Percentiles rank a stretch among this genome's conserved stretches.
Evolutionary conservation across 1,140 invertebrate genomes (phyloP).

Genomic region (Globodera ellingtonae): DNA sequence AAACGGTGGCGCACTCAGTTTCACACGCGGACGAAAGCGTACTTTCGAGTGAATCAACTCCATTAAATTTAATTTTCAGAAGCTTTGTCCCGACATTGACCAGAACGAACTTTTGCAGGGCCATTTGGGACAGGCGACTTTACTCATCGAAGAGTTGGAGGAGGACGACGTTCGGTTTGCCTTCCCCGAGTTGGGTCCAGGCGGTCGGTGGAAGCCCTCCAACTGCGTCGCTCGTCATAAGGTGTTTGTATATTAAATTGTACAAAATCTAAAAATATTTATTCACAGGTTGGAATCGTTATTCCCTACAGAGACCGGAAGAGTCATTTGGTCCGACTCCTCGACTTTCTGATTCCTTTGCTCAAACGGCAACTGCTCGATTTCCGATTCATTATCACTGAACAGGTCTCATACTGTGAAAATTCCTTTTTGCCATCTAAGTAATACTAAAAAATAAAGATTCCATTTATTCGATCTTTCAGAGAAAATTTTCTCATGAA

Average conservation of each 20-base stretch:
- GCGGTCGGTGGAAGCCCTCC: constrained; percentile 56
- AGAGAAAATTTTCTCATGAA: too few relatives aligned
- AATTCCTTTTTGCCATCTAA: too few relatives aligned
- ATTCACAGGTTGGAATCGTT: constrained; percentile 75
- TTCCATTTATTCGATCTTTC: too few relatives aligned
- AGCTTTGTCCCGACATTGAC: constrained; percentile 37
- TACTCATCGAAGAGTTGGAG: constrained; percentile 58
- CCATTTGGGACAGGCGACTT: constrained; percentile 48
- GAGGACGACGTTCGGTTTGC: constrained; percentile 49
- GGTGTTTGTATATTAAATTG: constrained; percentile 3
- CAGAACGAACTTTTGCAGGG: constrained; percentile 33
- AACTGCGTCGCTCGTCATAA: constrained; percentile 52
- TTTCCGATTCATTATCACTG: constrained; percentile 65
- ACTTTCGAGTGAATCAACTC: neutral
- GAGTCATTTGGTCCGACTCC: constrained; percentile 73
- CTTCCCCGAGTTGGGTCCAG: constrained; percentile 55
- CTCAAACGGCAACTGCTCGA: constrained; percentile 76
- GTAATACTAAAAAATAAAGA: too few relatives aligned
- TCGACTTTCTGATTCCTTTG: constrained; percentile 83
- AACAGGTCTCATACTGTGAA: constrained; percentile 50
- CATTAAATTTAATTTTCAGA: neutral
- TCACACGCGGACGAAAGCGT: neutral
- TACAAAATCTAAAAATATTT: constrained; percentile 12
- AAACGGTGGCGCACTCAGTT: neutral
- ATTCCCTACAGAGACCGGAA: constrained; percentile 84